A percentile compares a stretch with the other conserved stretches of the same genome.
Conservation (phyloP, 2,113 vertebrate genomes). For the Bos indicus region DNA sequence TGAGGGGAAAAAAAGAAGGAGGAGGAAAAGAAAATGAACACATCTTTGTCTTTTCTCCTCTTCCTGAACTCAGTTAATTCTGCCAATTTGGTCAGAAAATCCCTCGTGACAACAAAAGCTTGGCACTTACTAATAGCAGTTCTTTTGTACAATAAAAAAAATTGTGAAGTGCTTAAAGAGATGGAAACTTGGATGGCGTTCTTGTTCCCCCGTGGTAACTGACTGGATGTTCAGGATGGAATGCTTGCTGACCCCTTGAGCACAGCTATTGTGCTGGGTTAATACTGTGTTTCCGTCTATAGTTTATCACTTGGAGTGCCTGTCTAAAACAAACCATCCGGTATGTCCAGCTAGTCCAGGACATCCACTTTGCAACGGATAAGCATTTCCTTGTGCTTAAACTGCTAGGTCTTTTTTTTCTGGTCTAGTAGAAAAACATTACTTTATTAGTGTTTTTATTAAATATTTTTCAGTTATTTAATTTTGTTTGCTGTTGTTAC, state of each 20-base stretch:
- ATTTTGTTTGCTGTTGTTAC: constrained; percentile 6
- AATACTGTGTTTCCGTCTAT: constrained; percentile 75
- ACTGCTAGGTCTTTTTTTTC: neutral
- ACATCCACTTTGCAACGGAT: constrained; percentile 42
- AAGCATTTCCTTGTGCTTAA: constrained; percentile 55
- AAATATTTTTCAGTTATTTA: neutral
- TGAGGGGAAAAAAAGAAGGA: neutral
- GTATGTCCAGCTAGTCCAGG: constrained; percentile 42
- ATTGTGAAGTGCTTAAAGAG: neutral
- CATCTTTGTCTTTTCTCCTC: constrained; percentile 69
- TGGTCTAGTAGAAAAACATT: neutral
- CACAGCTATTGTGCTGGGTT: constrained; percentile 75
- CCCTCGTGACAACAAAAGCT: constrained; percentile 28
- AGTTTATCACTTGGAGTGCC: constrained; percentile 36
- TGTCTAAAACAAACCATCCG: constrained; percentile 67
- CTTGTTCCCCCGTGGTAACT: constrained; percentile 14
- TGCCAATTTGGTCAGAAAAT: constrained; percentile 68
- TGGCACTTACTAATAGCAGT: constrained; percentile 14
- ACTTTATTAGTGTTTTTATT: constrained; percentile 11
- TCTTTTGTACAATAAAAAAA: constrained; percentile 43
- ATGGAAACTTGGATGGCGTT: constrained; percentile 75
- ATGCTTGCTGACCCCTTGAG: constrained; percentile 78
- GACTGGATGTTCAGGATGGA: constrained; percentile 76
- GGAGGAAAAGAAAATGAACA: neutral
- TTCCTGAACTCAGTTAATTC: constrained; percentile 53